Conservation (phyloP, 1,140 invertebrate genomes). For the Platorchestia sp. region DNA sequence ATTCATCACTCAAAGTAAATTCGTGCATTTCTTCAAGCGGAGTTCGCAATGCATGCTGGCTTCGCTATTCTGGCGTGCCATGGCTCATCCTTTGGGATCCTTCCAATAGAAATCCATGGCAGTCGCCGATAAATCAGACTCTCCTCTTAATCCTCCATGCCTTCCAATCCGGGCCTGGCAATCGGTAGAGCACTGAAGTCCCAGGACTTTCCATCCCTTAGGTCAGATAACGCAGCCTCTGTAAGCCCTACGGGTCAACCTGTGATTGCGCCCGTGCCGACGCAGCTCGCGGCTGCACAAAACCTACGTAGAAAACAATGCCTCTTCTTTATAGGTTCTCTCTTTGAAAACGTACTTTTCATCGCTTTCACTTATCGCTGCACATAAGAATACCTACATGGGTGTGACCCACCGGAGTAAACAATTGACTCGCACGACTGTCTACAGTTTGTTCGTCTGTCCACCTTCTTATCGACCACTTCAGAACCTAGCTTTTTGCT, state of each 20-base stretch:
- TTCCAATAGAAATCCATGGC: conserved; percentile 33
- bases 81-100: neutral
- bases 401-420: neutral
- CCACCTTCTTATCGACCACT: neutral
- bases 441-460: neutral
- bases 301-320: neutral
- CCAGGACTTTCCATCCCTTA: conserved; percentile 28
- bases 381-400: neutral
- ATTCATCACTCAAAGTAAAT: neutral
- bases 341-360: neutral
- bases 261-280: neutral
- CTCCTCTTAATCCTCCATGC: conserved; percentile 45
- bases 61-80: neutral
- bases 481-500: neutral
- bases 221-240: neutral
- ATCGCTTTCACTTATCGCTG: neutral
- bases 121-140: conserved; percentile 44
- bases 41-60: conserved; percentile 24
- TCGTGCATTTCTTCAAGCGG: neutral
- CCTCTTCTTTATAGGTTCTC: neutral
- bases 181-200: conserved; percentile 32
- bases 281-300: neutral
- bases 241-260: conserved; percentile 14
- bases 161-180: conserved; percentile 15
- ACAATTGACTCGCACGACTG: neutral